phyloP scores from a whole-genome alignment of 2,888 invertebrate genomes.

The Aradus depressus region DNA sequence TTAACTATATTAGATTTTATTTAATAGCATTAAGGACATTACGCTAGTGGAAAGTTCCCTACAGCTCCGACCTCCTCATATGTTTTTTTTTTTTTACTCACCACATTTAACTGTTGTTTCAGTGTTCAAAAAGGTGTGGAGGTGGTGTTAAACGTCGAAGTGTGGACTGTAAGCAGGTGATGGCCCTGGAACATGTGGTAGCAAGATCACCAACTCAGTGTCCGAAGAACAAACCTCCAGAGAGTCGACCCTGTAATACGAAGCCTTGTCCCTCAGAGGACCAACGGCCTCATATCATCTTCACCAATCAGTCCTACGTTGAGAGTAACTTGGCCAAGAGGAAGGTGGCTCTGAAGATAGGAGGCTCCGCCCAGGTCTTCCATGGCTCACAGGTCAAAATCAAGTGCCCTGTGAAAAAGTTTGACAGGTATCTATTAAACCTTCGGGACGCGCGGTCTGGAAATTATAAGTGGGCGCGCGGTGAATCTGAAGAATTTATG shows the following conservation, averaged over 20 bases:
- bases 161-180: slow-evolving; percentile 76
- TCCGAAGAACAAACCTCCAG: slow-evolving; percentile 57
- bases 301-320: slow-evolving; percentile 54
- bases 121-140: slow-evolving; percentile 88
- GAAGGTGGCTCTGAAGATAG: slow-evolving; percentile 72
- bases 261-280: slow-evolving; percentile 64
- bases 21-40: too few species aligned
- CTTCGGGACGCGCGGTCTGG: too few species aligned
- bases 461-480: too few species aligned
- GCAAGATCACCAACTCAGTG: slow-evolving; percentile 66
- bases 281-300: slow-evolving; percentile 59
- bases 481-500: too few species aligned
- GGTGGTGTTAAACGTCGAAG: slow-evolving; percentile 77
- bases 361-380: slow-evolving; percentile 81
- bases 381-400: slow-evolving; percentile 86
- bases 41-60: too few species aligned
- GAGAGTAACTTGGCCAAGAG: slow-evolving; percentile 72
- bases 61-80: too few species aligned
- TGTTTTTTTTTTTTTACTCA: too few species aligned
- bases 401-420: slow-evolving; percentile 81
- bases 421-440: slow-evolving; percentile 38
- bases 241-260: slow-evolving; percentile 74
- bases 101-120: too few species aligned
- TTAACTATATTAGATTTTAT: too few species aligned
- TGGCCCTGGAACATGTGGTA: slow-evolving; percentile 84